Conservation (phyloP, 2,797 vertebrate species). For the Sphaeramia orbicularis region DNA sequence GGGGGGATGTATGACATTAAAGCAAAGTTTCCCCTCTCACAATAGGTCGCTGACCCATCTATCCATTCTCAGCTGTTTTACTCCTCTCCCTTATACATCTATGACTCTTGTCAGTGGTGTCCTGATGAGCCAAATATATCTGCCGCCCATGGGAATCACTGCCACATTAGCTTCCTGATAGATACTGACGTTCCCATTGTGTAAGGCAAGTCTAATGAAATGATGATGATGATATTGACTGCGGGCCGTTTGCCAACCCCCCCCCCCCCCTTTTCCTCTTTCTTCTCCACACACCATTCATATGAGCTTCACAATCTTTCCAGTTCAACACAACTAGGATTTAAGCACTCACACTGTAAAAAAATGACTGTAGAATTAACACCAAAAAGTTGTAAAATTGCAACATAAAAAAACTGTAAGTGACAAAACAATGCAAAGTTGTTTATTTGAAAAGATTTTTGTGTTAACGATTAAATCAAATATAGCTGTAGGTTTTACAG, state of each 20-base stretch:
- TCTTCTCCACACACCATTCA: conserved; percentile 21
- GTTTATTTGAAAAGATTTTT: too few relatives aligned
- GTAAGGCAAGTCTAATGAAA: conserved; percentile 80
- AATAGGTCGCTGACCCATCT: conserved; percentile 20
- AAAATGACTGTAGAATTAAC: too few relatives aligned
- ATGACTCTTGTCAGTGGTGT: conserved; percentile 62
- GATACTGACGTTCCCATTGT: conserved; percentile 81
- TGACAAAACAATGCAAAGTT: too few relatives aligned
- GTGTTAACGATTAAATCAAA: too few relatives aligned
- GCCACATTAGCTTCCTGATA: conserved; percentile 83
- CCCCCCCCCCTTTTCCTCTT: neutral
- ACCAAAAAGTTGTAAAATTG: too few relatives aligned
- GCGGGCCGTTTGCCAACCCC: conserved; percentile 56
- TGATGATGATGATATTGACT: conserved; percentile 82
- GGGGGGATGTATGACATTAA: neutral
- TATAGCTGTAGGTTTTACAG: too few relatives aligned
- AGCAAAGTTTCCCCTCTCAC: conserved; percentile 30
- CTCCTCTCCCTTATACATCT: conserved; percentile 37
- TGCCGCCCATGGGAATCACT: conserved; percentile 74
- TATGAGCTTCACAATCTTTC: neutral
- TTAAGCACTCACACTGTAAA: neutral
- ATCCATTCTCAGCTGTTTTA: conserved; percentile 30
- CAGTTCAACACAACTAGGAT: neutral
- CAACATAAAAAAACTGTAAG: too few relatives aligned
- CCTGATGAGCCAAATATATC: conserved; percentile 68